Conservation (phyloP, 2,888 invertebrate species). For the Protophormia terraenovae region DNA sequence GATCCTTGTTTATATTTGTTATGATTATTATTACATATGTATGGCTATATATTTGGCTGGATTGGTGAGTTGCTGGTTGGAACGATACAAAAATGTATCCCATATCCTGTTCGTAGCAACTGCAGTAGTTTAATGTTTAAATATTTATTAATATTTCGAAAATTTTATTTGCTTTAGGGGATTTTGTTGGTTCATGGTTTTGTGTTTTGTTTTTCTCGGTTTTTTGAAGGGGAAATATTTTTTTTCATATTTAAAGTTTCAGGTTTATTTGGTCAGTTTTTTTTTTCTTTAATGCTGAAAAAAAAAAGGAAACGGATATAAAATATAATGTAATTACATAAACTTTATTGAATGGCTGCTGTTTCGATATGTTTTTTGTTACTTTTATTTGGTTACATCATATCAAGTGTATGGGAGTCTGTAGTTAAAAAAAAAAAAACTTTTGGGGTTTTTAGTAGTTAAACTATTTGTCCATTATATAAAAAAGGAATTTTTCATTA, state of each 20-base stretch:
- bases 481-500: not conserved
- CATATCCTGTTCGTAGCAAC: not conserved
- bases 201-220: not conserved
- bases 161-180: slow-evolving; percentile 55
- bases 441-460: not conserved
- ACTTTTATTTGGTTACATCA: not conserved
- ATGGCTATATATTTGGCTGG: not conserved
- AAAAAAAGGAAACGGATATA: slow-evolving; percentile 25
- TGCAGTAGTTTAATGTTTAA: slow-evolving; percentile 49
- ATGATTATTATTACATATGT: not conserved
- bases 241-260: not conserved
- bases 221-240: not conserved
- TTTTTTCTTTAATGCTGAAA: not conserved
- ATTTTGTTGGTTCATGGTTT: slow-evolving; percentile 1
- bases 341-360: slow-evolving; percentile 48
- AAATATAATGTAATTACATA: slow-evolving; percentile 63
- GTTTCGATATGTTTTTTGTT: slow-evolving; percentile 6
- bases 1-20: not conserved
- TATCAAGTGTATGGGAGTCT: not conserved
- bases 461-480: not conserved
- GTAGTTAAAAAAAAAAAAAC: not conserved
- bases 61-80: not conserved
- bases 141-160: slow-evolving; percentile 67
- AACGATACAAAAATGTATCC: not conserved
- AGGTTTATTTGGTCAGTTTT: slow-evolving; percentile 34